Percentiles rank a stretch among this genome's conserved stretches.
Evolutionary conservation across 2,888 invertebrate species (phyloP).

Genomic region (Sinelater perroti): DNA sequence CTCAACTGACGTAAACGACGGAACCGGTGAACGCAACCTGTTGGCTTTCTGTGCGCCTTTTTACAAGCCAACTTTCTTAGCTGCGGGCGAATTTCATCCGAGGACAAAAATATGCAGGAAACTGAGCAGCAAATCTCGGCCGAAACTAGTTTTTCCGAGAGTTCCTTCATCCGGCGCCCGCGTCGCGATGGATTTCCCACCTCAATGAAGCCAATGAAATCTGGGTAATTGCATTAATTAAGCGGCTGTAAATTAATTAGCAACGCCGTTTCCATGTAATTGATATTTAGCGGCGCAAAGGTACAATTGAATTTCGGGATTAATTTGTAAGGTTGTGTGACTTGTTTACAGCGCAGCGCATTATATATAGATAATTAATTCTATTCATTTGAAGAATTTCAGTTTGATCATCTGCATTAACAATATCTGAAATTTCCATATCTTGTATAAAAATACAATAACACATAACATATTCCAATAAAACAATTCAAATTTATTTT

Average conservation of each 20-base stretch:
- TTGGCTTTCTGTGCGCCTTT: conserved; percentile 5
- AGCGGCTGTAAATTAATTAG: conserved; percentile 2
- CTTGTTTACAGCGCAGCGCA: too few species aligned
- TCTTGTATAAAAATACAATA: too few species aligned
- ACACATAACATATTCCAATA: too few species aligned
- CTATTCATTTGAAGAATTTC: too few species aligned
- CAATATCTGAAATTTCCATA: too few species aligned
- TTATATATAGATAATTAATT: too few species aligned
- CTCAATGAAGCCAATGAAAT: not conserved
- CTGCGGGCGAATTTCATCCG: conserved; percentile 6
- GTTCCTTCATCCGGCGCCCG: too few species aligned
- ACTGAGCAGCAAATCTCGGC: not conserved
- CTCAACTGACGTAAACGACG: not conserved
- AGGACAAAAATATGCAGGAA: not conserved
- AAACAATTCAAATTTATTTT: too few species aligned
- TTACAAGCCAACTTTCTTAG: conserved; percentile 6
- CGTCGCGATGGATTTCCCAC: too few species aligned
- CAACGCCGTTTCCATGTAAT: not conserved
- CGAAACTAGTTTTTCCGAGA: not conserved
- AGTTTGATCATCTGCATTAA: too few species aligned
- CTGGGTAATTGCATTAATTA: conserved; percentile 2
- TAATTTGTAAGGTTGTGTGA: too few species aligned
- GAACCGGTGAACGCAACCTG: not conserved
- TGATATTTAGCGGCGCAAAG: not conserved
- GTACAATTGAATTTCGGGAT: not conserved